Conservation (phyloP, 1,140 invertebrate species). For the Patella vulgata region DNA sequence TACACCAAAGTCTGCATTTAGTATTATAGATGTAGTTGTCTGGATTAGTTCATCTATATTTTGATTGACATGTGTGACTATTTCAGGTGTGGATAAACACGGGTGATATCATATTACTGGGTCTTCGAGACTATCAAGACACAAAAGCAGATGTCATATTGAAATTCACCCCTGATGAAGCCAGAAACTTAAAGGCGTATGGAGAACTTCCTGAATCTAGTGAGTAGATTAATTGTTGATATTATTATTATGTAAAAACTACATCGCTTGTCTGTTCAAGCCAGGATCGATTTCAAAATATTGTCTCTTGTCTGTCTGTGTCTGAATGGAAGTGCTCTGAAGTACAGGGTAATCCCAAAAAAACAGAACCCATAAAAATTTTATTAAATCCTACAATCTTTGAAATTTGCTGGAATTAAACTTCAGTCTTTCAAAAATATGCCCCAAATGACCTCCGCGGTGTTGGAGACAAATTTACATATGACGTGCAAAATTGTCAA, state of each 20-base stretch:
- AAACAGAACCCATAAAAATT: too few species aligned
- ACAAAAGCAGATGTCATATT: constrained; percentile 99
- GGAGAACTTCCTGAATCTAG: constrained; percentile 96
- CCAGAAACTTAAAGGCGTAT: constrained; percentile 98
- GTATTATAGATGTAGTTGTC: too few species aligned
- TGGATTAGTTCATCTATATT: too few species aligned
- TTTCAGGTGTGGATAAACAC: constrained; percentile 94
- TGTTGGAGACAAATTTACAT: too few species aligned
- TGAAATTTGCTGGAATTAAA: not conserved
- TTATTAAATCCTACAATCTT: not conserved
- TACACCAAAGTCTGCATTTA: too few species aligned
- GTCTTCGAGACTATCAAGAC: constrained; percentile 96
- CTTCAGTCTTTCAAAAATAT: not conserved
- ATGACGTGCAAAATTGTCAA: too few species aligned
- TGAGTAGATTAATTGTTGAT: constrained; percentile 24
- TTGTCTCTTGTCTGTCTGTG: not conserved
- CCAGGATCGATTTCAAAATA: too few species aligned
- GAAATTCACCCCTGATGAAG: constrained; percentile 99
- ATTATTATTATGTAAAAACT: not conserved
- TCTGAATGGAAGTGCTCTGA: not conserved
- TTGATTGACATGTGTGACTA: too few species aligned
- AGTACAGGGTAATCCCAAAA: too few species aligned
- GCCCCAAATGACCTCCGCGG: too few species aligned
- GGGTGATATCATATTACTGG: constrained; percentile 97
- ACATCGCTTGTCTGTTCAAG: constrained; percentile 1